phyloP scores from a whole-genome alignment of 2,113 vertebrate species.

The Seriola rivoliana region DNA sequence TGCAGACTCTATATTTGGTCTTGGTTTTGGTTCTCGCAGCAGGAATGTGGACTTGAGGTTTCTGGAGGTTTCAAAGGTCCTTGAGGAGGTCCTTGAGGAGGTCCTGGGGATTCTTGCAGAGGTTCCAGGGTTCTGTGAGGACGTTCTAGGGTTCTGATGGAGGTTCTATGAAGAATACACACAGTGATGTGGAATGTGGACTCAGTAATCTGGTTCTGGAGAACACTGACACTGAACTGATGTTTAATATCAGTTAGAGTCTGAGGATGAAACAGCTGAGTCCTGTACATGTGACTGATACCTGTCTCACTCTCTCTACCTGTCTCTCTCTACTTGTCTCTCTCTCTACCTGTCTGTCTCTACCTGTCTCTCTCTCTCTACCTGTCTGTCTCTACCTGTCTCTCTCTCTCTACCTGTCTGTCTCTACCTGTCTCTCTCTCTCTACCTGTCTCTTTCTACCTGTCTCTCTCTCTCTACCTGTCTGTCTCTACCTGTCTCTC shows the following conservation, averaged over 20 bases:
- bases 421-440: neutral
- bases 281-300: neutral
- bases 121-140: neutral
- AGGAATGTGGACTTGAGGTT: neutral
- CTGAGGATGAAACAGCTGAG: too few relatives aligned
- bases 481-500: slow-evolving; percentile 1
- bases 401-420: neutral
- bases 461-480: neutral
- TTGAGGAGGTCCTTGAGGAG: neutral
- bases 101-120: neutral
- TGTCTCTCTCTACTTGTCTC: neutral
- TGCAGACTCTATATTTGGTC: neutral
- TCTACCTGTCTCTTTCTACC: neutral
- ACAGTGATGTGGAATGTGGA: too few relatives aligned
- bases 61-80: neutral
- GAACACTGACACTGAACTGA: too few relatives aligned
- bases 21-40: neutral
- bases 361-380: neutral
- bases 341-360: neutral
- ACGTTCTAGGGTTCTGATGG: neutral
- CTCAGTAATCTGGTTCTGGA: neutral
- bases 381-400: neutral
- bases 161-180: neutral
- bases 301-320: neutral
- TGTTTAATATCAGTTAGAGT: too few relatives aligned